phyloP scores from a whole-genome alignment of 30 jellyfish, hydroid and myxozoan species.

The Catostylus mosaicus region DNA sequence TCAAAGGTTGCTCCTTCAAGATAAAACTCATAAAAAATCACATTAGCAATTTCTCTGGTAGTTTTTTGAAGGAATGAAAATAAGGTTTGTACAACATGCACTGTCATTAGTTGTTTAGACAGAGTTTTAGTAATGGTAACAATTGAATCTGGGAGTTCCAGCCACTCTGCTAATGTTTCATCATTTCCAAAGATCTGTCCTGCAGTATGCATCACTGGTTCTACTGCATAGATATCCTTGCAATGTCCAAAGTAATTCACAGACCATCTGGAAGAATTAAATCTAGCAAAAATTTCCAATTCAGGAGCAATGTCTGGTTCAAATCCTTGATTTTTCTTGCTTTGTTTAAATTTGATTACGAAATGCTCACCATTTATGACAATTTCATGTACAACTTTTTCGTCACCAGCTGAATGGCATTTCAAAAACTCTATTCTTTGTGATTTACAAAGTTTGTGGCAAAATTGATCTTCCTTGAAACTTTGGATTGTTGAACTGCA shows the following conservation, averaged over 20 bases:
- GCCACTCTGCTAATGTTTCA: conserved; percentile 8
- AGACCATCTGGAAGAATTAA: conserved; percentile 29
- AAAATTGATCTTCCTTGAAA: background rate
- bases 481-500: background rate
- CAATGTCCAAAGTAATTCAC: conserved; percentile 43
- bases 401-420: conserved; percentile 18
- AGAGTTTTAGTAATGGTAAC: background rate
- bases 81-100: background rate
- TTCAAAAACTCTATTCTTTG: background rate
- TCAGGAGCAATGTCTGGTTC: background rate
- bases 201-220: conserved; percentile 24
- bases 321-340: too few species aligned
- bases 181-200: conserved; percentile 48
- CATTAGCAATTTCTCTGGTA: background rate
- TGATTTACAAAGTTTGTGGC: conserved; percentile 13
- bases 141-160: conserved; percentile 10
- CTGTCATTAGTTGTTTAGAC: too few species aligned
- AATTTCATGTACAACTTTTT: conserved; percentile 17
- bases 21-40: background rate
- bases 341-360: conserved; percentile 5
- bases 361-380: background rate
- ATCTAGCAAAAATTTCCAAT: background rate
- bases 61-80: background rate
- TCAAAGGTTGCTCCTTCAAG: conserved; percentile 9
- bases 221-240: conserved; percentile 34